These are phyloP conservation scores for Plagodis dolabraria DNA, from an alignment of 2,888 invertebrate genomes.

Conservation along the genomic window DNA sequence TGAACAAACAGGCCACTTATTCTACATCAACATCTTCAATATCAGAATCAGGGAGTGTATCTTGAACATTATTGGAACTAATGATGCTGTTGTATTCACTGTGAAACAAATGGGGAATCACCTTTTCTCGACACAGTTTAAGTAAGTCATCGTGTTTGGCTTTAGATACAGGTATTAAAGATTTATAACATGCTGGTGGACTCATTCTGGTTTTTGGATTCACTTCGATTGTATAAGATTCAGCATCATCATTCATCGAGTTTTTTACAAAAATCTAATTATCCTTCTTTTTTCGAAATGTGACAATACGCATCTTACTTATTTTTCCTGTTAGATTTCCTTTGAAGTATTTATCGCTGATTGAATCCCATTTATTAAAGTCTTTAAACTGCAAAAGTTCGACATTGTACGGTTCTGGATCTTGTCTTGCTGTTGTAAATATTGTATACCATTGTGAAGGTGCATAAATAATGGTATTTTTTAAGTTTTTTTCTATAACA, in stretches of 20 bases:
- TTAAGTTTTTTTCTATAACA: not conserved
- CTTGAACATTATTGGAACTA: too few species aligned
- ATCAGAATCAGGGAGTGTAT: too few species aligned
- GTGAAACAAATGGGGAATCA: too few species aligned
- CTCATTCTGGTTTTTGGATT: too few species aligned
- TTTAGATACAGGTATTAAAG: too few species aligned
- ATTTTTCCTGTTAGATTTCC: conserved; percentile 39
- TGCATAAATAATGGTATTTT: conserved; percentile 38
- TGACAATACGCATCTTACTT: conserved; percentile 36
- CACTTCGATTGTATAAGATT: not conserved
- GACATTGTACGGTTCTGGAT: conserved; percentile 35
- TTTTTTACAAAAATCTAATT: conserved; percentile 23
- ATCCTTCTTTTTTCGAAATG: conserved; percentile 33
- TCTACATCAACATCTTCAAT: too few species aligned
- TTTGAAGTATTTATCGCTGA: conserved; percentile 40
- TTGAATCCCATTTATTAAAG: conserved; percentile 36
- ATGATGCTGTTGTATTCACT: too few species aligned
- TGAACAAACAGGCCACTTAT: too few species aligned
- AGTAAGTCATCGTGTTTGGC: too few species aligned
- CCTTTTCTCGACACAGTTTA: too few species aligned
- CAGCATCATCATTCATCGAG: conserved; percentile 19
- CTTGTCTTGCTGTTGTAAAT: conserved; percentile 37
- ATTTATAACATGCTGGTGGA: too few species aligned
- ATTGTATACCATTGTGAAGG: conserved; percentile 50
- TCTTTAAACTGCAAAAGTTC: conserved; percentile 32